phyloP scores from a whole-genome alignment of 2,113 vertebrate genomes.

The Fulmarus glacialis region DNA sequence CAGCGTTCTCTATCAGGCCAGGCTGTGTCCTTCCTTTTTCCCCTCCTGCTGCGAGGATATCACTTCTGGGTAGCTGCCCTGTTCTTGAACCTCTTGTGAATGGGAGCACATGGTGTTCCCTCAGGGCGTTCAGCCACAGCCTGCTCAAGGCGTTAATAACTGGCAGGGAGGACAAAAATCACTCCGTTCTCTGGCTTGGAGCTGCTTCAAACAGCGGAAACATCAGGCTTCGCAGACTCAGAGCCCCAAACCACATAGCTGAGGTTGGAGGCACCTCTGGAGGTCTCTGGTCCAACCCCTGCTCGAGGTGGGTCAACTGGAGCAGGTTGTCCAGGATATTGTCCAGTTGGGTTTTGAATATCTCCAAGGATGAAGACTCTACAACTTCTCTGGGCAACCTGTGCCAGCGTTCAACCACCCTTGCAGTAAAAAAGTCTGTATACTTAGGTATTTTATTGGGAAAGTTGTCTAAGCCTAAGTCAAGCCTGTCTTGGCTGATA shows the following conservation, averaged over 20 bases:
- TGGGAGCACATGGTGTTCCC: background rate
- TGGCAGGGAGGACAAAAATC: background rate
- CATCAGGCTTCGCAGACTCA: rapidly evolving
- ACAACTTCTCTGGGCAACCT: background rate
- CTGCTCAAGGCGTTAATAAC: background rate
- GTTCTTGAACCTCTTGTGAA: background rate
- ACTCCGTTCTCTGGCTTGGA: background rate
- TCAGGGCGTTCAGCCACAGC: background rate
- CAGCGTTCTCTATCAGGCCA: background rate
- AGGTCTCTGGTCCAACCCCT: background rate
- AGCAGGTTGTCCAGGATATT: background rate
- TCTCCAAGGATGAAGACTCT: background rate
- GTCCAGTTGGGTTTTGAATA: background rate
- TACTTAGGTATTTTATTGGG: background rate
- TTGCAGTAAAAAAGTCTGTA: background rate
- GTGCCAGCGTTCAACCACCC: background rate
- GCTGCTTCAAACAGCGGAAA: background rate
- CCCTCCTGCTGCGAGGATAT: background rate
- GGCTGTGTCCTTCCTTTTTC: background rate
- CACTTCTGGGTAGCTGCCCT: background rate
- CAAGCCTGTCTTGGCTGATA: too few species aligned
- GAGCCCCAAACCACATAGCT: rapidly evolving
- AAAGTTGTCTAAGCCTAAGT: background rate
- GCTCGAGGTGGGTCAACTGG: background rate
- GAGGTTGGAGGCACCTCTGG: background rate